A percentile compares a stretch with the other conserved stretches of the same genome.
phyloP scores from a whole-genome alignment of 2,113 vertebrate genomes.

The Hystrix brachyura region DNA sequence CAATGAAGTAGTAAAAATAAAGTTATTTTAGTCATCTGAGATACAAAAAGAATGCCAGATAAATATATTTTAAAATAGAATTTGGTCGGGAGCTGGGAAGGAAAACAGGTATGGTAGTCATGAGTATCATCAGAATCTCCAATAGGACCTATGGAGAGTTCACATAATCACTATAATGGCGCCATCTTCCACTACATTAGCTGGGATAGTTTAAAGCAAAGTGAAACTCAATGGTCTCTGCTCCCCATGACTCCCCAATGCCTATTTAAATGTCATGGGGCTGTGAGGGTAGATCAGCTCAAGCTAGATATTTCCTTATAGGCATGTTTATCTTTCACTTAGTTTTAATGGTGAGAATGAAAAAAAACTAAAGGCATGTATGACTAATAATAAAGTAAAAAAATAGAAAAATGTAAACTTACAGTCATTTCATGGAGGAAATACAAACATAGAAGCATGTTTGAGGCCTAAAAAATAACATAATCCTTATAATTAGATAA shows the following conservation, averaged over 20 bases:
- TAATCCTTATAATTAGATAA: background rate
- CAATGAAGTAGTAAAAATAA: constrained; percentile 3
- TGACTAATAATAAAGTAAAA: constrained; percentile 12
- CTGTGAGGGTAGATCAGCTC: background rate
- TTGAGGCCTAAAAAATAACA: background rate
- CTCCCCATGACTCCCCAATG: background rate
- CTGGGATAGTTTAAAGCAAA: constrained; percentile 51
- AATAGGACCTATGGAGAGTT: constrained; percentile 17
- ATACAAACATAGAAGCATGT: background rate
- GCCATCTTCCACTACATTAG: constrained; percentile 46
- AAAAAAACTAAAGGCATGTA: background rate
- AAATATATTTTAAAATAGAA: constrained; percentile 16
- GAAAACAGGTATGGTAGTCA: background rate
- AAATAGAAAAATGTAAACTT: constrained; percentile 1
- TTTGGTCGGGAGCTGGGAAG: background rate
- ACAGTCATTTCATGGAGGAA: constrained; percentile 22
- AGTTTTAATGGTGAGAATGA: constrained; percentile 13
- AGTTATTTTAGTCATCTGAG: background rate
- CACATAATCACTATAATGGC: constrained; percentile 57
- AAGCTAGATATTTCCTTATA: constrained; percentile 39
- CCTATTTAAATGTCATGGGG: constrained; percentile 39
- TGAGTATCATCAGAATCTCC: background rate
- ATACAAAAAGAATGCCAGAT: background rate
- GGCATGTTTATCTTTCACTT: constrained; percentile 42
- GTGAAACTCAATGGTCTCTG: constrained; percentile 42